Base-by-base conservation (phyloP, 2,797 vertebrate genomes). In the Cuniculus paca region DNA sequence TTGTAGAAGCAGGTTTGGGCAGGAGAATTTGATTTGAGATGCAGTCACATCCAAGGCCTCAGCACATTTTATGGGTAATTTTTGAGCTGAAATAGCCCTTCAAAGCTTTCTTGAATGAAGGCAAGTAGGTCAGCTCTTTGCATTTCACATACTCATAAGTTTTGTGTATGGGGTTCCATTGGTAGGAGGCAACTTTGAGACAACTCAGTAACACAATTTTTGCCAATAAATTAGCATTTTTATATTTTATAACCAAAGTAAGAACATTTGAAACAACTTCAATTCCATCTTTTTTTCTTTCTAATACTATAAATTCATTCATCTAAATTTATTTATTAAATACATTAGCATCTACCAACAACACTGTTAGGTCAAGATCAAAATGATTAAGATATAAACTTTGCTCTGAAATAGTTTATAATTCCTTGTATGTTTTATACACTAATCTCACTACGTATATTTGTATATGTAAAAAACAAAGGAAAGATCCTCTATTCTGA, bases 31-130 rank as follows among this genome's bases (percentile, higher is more conserved):
- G 8, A 84, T 58, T 4, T 72, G 31, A 31, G 10, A n/a, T 61
- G 5, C 2, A n/a, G 5, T 54, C 75, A 3, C 20, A 31, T 52
- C 3, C 58, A 24, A 83, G n/a, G 2, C 14, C 24, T 42, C 14
- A 45, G 28, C 8, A 48, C 58, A 65, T 75, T 4, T 31, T 65
- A 22, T 4, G 28, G 26, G 17, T 17, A 77, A 48, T 1, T 58
- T 50, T 70, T 80, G 9, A 96, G 12, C 48, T 31, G 16, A 17
- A 72, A 50, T 19, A 77, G 16, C 4, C 24, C 39, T 82, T 61
- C n/a, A 68, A 77, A 36, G 31, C 34, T 92, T 84, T 58, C 42
- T 74, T 88, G 28, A 92, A 88, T 82, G 70, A 88, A 94, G 31
- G 26, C 39, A 81, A 68, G 12, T 3, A 8, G 4, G 10, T 68